Conservation (phyloP, 1,140 invertebrate species). For the Neodiprion virginianus region DNA sequence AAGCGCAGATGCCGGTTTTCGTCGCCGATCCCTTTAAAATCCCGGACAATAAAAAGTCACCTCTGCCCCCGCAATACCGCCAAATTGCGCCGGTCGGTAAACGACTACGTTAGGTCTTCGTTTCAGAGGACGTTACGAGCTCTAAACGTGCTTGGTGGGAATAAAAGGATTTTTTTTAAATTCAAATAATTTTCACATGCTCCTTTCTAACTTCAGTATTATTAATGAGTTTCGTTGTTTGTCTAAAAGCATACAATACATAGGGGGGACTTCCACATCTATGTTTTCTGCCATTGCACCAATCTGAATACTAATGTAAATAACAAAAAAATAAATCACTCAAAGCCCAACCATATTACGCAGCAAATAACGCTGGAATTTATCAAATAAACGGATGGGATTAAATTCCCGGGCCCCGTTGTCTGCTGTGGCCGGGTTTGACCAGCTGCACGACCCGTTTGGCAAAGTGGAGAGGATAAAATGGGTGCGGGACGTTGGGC, state of each 20-base stretch:
- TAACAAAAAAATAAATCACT: too few species aligned
- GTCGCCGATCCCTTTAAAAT: not conserved
- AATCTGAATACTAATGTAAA: too few species aligned
- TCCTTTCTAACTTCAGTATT: too few species aligned
- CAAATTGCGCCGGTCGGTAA: not conserved
- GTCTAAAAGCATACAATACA: too few species aligned
- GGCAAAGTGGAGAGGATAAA: not conserved
- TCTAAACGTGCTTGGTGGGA: not conserved
- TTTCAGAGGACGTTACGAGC: not conserved
- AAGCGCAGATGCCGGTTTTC: not conserved
- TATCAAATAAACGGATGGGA: not conserved
- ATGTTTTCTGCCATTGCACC: too few species aligned
- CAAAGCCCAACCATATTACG: too few species aligned
- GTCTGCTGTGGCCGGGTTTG: not conserved
- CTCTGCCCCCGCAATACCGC: not conserved
- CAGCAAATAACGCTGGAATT: not conserved
- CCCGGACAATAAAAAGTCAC: not conserved
- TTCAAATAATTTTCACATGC: too few species aligned
- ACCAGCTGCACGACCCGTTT: not conserved
- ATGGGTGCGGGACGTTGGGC: not conserved
- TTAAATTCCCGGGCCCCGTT: not conserved
- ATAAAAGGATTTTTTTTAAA: too few species aligned
- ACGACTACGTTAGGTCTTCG: not conserved
- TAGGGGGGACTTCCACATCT: too few species aligned
- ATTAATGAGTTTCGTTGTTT: too few species aligned